A percentile compares a stretch with the other conserved stretches of the same genome.
phyloP scores from a whole-genome alignment of 2,113 vertebrate genomes.

The Psettodes erumei region DNA sequence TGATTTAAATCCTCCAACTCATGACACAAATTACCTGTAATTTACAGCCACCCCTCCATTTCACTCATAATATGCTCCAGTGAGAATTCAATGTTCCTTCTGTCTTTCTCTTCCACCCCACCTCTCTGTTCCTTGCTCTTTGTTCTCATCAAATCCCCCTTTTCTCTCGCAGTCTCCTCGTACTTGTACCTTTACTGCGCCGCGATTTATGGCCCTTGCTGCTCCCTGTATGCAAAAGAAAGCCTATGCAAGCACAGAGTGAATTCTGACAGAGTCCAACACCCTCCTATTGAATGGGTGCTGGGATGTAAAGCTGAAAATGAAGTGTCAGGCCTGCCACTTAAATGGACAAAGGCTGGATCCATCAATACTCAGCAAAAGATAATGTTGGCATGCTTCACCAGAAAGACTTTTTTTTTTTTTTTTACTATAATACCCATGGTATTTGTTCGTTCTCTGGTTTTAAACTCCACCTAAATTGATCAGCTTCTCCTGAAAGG shows the following conservation, averaged over 20 bases:
- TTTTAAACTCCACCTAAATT: conserved; percentile 30
- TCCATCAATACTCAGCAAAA: conserved; percentile 51
- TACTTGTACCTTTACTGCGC: conserved; percentile 49
- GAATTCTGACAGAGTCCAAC: conserved; percentile 38
- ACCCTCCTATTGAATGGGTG: conserved; percentile 40
- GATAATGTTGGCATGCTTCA: conserved; percentile 51
- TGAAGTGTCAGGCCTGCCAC: conserved; percentile 48
- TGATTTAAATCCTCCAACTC: conserved; percentile 72
- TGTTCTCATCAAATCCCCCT: conserved; percentile 42
- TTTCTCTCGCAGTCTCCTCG: conserved; percentile 17
- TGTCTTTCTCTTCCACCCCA: conserved; percentile 9
- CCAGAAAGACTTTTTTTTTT: conserved; percentile 1
- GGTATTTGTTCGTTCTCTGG: conserved; percentile 3
- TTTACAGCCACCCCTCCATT: conserved; percentile 68
- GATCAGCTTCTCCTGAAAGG: conserved; percentile 23
- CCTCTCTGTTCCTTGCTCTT: conserved; percentile 40
- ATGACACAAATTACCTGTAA: conserved; percentile 77
- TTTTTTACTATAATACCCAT: neutral
- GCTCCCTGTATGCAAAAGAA: conserved; percentile 37
- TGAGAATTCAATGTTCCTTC: conserved; percentile 73
- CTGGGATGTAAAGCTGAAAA: conserved; percentile 55
- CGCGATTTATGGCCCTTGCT: conserved; percentile 56
- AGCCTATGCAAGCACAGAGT: conserved; percentile 35
- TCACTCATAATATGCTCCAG: conserved; percentile 72
- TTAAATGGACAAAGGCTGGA: conserved; percentile 50